phyloP scores from a whole-genome alignment of 1,140 invertebrate species.

The Drosophila kepulauana region DNA sequence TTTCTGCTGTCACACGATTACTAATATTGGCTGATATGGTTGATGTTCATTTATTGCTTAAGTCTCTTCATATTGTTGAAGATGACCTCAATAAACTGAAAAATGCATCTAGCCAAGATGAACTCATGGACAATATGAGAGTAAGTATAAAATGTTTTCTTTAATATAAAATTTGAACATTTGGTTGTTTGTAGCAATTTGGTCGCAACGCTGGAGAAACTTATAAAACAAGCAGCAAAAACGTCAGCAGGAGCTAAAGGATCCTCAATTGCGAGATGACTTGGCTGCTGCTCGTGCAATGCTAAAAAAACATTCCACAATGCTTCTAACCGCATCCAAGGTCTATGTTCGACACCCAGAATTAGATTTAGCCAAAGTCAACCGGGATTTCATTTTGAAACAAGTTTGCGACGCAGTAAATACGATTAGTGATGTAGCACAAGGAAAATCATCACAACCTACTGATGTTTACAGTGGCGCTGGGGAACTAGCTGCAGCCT shows the following conservation, averaged over 20 bases:
- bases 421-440: slow-evolving; percentile 96
- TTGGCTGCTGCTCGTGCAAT: slow-evolving; percentile 98
- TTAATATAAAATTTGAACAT: not conserved
- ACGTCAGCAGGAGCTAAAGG: slow-evolving; percentile 97
- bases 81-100: slow-evolving; percentile 96
- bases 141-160: slow-evolving; percentile 43
- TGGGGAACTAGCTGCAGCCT: slow-evolving; percentile 96
- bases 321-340: slow-evolving; percentile 98
- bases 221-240: slow-evolving; percentile 97
- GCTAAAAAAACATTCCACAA: slow-evolving; percentile 99
- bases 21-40: slow-evolving; percentile 99
- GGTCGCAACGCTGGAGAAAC: slow-evolving; percentile 94
- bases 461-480: slow-evolving; percentile 93
- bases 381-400: slow-evolving; percentile 97
- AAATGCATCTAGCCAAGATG: slow-evolving; percentile 96
- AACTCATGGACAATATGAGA: slow-evolving; percentile 95
- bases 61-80: slow-evolving; percentile 96
- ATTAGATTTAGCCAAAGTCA: slow-evolving; percentile 97
- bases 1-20: slow-evolving; percentile 97
- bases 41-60: slow-evolving; percentile 96
- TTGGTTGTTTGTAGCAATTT: slow-evolving; percentile 86
- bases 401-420: slow-evolving; percentile 98
- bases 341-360: slow-evolving; percentile 99
- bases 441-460: slow-evolving; percentile 91
- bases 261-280: slow-evolving; percentile 97